Conservation (phyloP, 1,140 invertebrate genomes). For the Calosoma granatense region DNA sequence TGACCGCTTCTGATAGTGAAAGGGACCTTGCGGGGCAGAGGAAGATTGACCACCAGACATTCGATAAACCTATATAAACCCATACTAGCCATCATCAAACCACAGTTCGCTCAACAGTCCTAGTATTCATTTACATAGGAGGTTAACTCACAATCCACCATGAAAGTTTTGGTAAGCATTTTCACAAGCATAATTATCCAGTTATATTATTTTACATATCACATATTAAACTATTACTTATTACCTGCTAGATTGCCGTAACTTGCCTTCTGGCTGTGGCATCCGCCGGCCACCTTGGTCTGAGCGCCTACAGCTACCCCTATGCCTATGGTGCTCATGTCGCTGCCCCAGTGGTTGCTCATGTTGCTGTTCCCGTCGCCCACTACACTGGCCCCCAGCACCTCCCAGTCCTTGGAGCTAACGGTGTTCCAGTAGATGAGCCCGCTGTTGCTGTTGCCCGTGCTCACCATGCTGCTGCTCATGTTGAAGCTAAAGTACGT, state of each 20-base stretch:
- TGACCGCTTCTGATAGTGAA: background rate
- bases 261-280: background rate
- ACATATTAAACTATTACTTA: no score
- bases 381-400: slow-evolving; percentile 3
- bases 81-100: background rate
- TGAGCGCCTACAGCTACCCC: background rate
- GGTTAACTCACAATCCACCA: background rate
- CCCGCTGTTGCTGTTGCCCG: slow-evolving; percentile 22
- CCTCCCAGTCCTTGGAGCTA: slow-evolving; percentile 15
- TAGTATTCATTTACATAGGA: slow-evolving; percentile 12
- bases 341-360: no score
- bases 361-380: no score
- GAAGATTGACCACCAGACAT: background rate
- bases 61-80: background rate
- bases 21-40: background rate
- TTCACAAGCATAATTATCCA: no score
- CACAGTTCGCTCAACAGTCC: background rate
- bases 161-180: background rate
- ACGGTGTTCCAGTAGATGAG: slow-evolving; percentile 32
- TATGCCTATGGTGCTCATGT: slow-evolving; percentile 15
- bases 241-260: background rate
- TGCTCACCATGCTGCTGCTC: slow-evolving; percentile 1
- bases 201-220: no score
- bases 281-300: background rate
- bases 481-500: background rate